A percentile compares a stretch with the other conserved stretches of the same genome.
phyloP scores from a whole-genome alignment of 2,113 vertebrate species.

The Pseudorasbora parva region DNA sequence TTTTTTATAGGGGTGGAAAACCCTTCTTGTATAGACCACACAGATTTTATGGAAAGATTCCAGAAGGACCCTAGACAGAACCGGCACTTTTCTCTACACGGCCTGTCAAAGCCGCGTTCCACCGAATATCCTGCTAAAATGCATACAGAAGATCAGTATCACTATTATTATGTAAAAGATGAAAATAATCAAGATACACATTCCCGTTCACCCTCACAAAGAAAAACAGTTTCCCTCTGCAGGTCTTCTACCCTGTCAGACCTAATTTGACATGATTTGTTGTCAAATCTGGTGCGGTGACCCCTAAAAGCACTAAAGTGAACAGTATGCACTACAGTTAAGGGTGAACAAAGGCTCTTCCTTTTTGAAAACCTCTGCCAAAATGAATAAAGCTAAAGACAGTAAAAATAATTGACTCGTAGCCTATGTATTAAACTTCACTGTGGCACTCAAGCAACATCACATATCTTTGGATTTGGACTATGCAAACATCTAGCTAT shows the following conservation, averaged over 20 bases:
- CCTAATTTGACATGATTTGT: slow-evolving; percentile 50
- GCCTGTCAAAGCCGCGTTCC: background rate
- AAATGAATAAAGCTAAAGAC: background rate
- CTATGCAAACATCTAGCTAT: too few species aligned
- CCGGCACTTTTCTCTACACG: background rate
- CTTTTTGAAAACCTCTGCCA: background rate
- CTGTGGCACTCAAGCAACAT: background rate
- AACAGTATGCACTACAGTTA: background rate
- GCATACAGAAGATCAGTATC: slow-evolving; percentile 12
- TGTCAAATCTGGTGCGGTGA: slow-evolving; percentile 18
- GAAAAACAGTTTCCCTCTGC: slow-evolving; percentile 30
- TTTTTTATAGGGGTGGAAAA: background rate
- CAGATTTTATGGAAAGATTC: slow-evolving; percentile 12
- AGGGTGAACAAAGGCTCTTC: background rate
- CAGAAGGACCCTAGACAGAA: slow-evolving; percentile 5
- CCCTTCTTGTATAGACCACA: slow-evolving; percentile 9
- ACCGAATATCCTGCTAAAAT: background rate
- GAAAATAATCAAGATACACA: slow-evolving; percentile 16
- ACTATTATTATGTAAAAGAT: slow-evolving; percentile 3
- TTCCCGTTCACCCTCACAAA: slow-evolving; percentile 15
- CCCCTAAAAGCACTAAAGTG: background rate
- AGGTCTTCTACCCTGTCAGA: slow-evolving; percentile 19
- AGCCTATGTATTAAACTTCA: background rate
- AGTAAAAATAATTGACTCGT: background rate
- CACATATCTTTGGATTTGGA: too few species aligned